Evolutionary conservation across 2,113 vertebrate species (phyloP), one percentile per base, ranked within the genome.

Genomic region (Tyto alba): DNA sequence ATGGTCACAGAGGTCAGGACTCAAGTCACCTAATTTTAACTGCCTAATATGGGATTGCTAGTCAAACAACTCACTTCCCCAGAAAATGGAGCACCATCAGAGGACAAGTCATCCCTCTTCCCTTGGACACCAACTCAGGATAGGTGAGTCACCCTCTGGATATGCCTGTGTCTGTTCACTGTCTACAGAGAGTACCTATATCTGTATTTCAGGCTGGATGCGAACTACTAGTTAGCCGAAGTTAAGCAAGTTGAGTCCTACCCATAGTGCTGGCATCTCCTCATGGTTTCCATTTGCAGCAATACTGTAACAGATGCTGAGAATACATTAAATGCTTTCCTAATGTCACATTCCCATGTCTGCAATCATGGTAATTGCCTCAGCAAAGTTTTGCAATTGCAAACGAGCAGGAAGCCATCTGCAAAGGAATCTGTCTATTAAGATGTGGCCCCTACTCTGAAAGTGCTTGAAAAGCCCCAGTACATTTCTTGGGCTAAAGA

Each of bases 331-430:
- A 95, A 94, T 95, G 95, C 69, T 95, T 96, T 96, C 96, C 90
- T 96, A 94, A 95, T 94, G 94, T 96, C 95, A 81, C 94, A 96
- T 97, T 93, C 95, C 95, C 96, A 60, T 60, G 92, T 89, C 96
- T 93, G 92, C 92, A 96, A 89, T 96, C 69, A 85, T 23, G 60
- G 73, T 87, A 95, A 95, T 96, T 91, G 76, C 92, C 83, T 93
- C 85, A 56, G 88, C 48, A 88, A 92, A 88, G 67, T 94, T 93
- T 95, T 96, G 96, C 96, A 95, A 95, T 75, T 93, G 92, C 79
- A 60, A 96, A 68, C 4, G 1, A 93, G 94, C 92, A 96, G 88
- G 88, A 95, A 96, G 83, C 79, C 80, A 78, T 92, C 94, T 90
- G 90, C 86, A 92, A 53, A 96, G 72, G 92, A 96, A 94, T 96